Evolutionary conservation across 2,113 vertebrate genomes (phyloP), one percentile per base, ranked within the genome.

Genomic region (Grus americana): DNA sequence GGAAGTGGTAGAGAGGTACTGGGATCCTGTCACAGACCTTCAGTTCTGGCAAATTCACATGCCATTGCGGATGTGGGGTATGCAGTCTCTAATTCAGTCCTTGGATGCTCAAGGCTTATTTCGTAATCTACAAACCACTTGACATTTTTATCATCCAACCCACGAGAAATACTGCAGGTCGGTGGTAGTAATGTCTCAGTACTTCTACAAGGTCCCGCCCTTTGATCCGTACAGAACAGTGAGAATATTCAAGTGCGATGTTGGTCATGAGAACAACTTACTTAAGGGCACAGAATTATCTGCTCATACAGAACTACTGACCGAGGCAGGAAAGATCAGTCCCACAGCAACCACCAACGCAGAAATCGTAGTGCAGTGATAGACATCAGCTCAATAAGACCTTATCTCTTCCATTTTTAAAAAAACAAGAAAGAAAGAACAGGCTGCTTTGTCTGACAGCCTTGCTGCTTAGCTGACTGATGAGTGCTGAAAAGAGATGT

Each of bases 401-500:
- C 57, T 72, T 76, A 72, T 38, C 49, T 19, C 54, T 90, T 93
- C 70, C 22, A 70, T 75, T 89, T 34, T 63, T 59, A 88, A 71
- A 49, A 13, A 49, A 68, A 36, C 34, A 19, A 26, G 23, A n/a
- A 21, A 17, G 16, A 68, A 38, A 62, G 16, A 70, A 47, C 14
- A 0, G 40, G 23, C 40, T 54, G 8, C 91, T 96, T 96, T 96
- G 78, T 95, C 47, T 80, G 65, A 27, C 62, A 85, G 78, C 49
- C 62, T 26, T 72, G 57, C 86, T 95, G 83, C 86, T 88, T 79
- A 90, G 86, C 91, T 76, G 94, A 8, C 26, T 79, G 93, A 5
- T 59, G 91, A 82, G 84, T 49, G 66, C 86, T 93, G 92, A 93
- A 87, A 91, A 61, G 92, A 85, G 81, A 20, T 87, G 80, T 54